Percentiles rank a stretch among this genome's conserved stretches.
Evolutionary conservation across 1,140 invertebrate species (phyloP).

Genomic region (Platyura marginata): DNA sequence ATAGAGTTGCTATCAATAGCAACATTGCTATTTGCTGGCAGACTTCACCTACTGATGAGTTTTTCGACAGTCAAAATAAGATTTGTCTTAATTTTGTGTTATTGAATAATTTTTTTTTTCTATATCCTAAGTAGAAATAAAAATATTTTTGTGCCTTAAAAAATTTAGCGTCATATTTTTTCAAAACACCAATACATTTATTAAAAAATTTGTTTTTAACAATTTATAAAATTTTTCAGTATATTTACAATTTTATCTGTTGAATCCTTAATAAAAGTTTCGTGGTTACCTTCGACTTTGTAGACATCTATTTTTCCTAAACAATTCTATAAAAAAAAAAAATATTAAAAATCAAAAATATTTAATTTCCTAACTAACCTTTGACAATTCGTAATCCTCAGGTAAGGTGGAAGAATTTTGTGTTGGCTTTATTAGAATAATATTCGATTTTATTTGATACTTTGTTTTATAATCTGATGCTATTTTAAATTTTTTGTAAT

Average conservation of each 20-base stretch:
- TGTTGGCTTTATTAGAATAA: conserved; percentile 61
- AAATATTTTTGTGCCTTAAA: no score
- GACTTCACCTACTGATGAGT: no score
- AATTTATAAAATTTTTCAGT: no score
- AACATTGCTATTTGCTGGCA: no score
- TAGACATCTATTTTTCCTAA: conserved; percentile 41
- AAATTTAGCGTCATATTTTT: no score
- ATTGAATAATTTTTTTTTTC: no score
- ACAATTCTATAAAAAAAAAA: conserved; percentile 36
- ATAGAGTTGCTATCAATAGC: no score
- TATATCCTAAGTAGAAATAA: no score
- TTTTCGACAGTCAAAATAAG: no score
- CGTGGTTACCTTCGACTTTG: conserved; percentile 60
- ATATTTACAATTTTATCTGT: conserved; percentile 30
- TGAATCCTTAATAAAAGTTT: conserved; percentile 59
- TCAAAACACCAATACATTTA: no score
- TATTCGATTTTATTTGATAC: conserved; percentile 40
- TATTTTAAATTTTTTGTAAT: conserved; percentile 56
- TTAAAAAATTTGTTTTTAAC: no score
- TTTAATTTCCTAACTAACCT: conserved; percentile 29
- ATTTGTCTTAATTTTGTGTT: no score
- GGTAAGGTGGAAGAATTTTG: conserved; percentile 54
- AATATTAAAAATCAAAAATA: conserved; percentile 2
- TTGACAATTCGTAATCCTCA: conserved; percentile 61
- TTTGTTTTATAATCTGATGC: conserved; percentile 51